Base-by-base conservation (phyloP, 2,797 vertebrate species). In the Alfaro cultratus region DNA sequence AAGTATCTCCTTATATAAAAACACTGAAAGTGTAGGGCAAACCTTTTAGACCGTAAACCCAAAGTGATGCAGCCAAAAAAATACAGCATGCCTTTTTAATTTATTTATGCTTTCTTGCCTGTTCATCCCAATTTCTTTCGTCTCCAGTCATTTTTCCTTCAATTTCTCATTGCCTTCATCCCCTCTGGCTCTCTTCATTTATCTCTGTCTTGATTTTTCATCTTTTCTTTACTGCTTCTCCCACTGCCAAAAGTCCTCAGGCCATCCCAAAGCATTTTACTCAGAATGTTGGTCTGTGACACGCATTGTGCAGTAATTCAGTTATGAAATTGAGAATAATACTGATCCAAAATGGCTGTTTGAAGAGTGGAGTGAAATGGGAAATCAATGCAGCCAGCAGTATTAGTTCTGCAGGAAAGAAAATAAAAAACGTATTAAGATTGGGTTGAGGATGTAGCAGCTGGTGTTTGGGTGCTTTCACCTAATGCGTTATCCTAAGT, bases 261-360 rank as follows among this genome's bases (percentile, higher is more conserved):
- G 49, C 53, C 76, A 71, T 80, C 43, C 71, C 53, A 39, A 6
- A 67, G 64, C 39, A 34, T 74, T 77, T 80, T 31, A 53, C 73
- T 21, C 1, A 64, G 18, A 62, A 60, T 46, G 21, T 71, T 31
- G 67, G 18, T 60, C 41, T 43, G 13, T 51, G 13, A 70, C 39
- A 57, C 43, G 77, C 51, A 34, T 77, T 36, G 1, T 31, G 9
- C 23, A 70, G 62, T 79, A 39, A 79, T 78, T 75, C 13, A 71
- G 3, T 51, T 45, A 45, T 60, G 29, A 83, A 81, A 74, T 74
- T 36, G 74, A 75, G 62, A 85, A 47, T 64, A 47, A 76, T 8
- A 47, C 47, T 62, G 8, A 73, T 76, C 36, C 55, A 75, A 73
- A 82, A 76, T 29, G 23, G 15, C 62, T 64, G 53, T n/a, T 31